phyloP scores from a whole-genome alignment of 2,888 invertebrate species.

The Sepioteuthis lessoniana region DNA sequence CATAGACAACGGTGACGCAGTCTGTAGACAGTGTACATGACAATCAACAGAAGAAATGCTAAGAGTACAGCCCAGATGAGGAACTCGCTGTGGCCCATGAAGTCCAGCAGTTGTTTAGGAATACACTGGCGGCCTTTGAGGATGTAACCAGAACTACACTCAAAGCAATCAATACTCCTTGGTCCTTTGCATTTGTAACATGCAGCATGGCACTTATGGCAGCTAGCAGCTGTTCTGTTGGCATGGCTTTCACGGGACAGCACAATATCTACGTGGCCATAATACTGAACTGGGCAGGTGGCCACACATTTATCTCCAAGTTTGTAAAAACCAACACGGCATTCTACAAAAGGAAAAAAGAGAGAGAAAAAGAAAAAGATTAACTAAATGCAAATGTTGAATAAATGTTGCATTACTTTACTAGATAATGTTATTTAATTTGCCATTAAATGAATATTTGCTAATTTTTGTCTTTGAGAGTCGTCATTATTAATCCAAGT shows the following conservation, averaged over 20 bases:
- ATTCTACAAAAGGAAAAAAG: constrained; percentile 60
- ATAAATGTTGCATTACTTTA: not conserved
- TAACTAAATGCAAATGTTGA: not conserved
- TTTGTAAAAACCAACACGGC: constrained; percentile 67
- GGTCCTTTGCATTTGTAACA: constrained; percentile 68
- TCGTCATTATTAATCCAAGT: no score
- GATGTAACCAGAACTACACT: constrained; percentile 63
- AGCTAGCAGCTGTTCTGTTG: constrained; percentile 52
- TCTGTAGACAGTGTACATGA: constrained; percentile 38
- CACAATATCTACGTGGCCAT: constrained; percentile 64
- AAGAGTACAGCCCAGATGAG: constrained; percentile 62
- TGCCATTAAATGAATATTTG: no score
- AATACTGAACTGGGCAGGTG: constrained; percentile 68
- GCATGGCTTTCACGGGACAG: constrained; percentile 49
- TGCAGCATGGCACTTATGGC: constrained; percentile 64
- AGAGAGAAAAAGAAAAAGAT: not conserved
- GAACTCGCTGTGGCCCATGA: constrained; percentile 67
- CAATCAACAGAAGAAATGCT: not conserved
- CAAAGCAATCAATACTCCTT: constrained; percentile 63
- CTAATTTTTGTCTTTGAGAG: no score
- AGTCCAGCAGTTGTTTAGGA: constrained; percentile 68
- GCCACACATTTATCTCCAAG: constrained; percentile 66
- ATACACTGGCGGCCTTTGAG: constrained; percentile 60
- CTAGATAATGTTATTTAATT: no score
- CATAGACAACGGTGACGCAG: constrained; percentile 24